Percentiles rank a stretch among this genome's conserved stretches.
These are phyloP conservation scores for Cichladusa arquata DNA, from an alignment of 2,113 vertebrate genomes.

Conservation along the genomic window DNA sequence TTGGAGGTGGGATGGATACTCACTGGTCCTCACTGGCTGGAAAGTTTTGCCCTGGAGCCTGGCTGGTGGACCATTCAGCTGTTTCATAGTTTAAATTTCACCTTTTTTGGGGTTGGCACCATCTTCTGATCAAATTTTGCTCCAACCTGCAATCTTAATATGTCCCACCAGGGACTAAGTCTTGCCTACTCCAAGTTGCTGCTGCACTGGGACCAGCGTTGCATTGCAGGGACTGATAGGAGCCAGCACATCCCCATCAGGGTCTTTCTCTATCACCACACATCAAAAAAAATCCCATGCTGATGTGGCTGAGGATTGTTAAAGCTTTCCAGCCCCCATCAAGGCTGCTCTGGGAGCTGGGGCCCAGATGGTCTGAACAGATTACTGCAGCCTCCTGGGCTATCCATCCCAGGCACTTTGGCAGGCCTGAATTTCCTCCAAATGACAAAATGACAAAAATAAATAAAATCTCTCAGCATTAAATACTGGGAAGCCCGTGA, in stretches of 20 bases:
- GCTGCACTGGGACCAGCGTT: accelerated
- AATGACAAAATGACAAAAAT: slow-evolving; percentile 52
- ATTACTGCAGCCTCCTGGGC: slow-evolving; percentile 32
- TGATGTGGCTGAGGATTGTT: not conserved
- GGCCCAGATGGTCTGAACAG: slow-evolving; percentile 49
- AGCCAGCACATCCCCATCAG: not conserved
- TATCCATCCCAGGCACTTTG: slow-evolving; percentile 19
- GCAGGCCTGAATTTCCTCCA: slow-evolving; percentile 36
- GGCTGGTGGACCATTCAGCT: not conserved
- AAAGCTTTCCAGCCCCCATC: not conserved
- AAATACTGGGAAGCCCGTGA: slow-evolving; percentile 13
- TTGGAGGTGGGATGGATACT: not conserved
- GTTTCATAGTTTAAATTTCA: not conserved
- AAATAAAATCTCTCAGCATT: slow-evolving; percentile 53
- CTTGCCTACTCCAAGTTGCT: accelerated
- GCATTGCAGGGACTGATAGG: accelerated
- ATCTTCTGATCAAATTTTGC: not conserved
- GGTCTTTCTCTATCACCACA: not conserved
- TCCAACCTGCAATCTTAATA: accelerated
- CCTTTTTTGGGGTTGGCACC: not conserved
- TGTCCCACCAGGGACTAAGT: accelerated
- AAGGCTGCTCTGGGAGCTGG: not conserved
- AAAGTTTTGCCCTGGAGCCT: not conserved
- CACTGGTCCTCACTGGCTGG: accelerated
- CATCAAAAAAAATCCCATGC: not conserved